These are phyloP conservation scores for Drosophila kohkoa DNA, from an alignment of 1,140 invertebrate species.

Conservation along the genomic window DNA sequence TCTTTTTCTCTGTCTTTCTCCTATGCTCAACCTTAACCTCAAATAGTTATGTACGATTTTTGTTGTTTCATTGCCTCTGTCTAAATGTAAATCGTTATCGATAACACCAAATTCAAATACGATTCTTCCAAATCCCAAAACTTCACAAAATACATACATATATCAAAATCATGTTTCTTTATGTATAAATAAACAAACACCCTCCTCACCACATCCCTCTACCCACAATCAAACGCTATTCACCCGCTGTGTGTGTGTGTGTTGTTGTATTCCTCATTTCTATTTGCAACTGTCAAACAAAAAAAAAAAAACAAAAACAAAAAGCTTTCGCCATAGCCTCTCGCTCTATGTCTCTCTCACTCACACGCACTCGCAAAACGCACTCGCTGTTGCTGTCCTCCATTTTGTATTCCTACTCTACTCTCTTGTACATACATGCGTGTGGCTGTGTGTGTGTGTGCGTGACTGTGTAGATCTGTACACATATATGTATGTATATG, in stretches of 20 bases:
- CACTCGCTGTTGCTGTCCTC: conserved; percentile 23
- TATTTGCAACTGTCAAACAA: background rate
- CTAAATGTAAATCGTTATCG: conserved; percentile 60
- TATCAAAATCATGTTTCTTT: background rate
- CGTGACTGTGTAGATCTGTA: conserved; percentile 33
- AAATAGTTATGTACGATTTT: conserved; percentile 55
- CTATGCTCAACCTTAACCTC: conserved; percentile 64
- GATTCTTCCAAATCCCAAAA: background rate
- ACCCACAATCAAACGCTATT: background rate
- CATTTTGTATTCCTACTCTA: conserved; percentile 29
- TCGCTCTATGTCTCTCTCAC: conserved; percentile 1
- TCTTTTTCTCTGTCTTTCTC: conserved; percentile 40
- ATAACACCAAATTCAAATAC: conserved; percentile 16
- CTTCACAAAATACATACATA: conserved; percentile 1
- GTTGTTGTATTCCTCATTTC: conserved; percentile 2
- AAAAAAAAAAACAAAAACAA: background rate
- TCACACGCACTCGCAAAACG: conserved; percentile 1
- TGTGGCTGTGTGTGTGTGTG: conserved; percentile 12
- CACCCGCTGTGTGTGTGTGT: background rate
- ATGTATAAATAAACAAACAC: conserved; percentile 3
- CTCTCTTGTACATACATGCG: conserved; percentile 33
- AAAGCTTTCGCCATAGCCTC: conserved; percentile 14
- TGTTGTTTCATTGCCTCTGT: conserved; percentile 36
- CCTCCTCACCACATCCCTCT: too few relatives aligned
- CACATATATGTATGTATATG: conserved; percentile 3